Conservation (phyloP, 2,888 invertebrate species). For the Punctoribates punctum region DNA sequence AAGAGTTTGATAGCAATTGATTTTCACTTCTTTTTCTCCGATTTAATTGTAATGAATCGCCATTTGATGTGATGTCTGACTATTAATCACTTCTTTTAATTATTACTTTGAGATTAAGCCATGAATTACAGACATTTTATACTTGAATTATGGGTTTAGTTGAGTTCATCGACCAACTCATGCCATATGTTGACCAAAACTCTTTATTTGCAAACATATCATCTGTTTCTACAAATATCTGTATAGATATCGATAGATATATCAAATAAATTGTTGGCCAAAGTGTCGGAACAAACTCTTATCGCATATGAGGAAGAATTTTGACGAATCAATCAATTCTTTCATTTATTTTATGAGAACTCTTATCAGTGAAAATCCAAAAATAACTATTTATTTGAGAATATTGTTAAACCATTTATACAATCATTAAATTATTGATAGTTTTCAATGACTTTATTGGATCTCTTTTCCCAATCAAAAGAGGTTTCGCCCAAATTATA, state of each 20-base stretch:
- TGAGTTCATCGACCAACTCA: conserved; percentile 29
- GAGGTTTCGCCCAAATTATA: no score
- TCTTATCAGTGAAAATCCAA: no score
- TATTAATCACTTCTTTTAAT: no score
- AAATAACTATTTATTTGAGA: no score
- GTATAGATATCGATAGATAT: conserved; percentile 10
- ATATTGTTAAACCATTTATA: no score
- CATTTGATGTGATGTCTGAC: no score
- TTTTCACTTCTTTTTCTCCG: not conserved
- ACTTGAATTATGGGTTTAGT: not conserved
- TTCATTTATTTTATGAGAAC: not conserved
- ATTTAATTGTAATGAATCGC: not conserved
- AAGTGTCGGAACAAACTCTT: conserved; percentile 22
- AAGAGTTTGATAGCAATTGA: not conserved
- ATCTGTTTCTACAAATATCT: no score
- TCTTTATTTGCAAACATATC: conserved; percentile 28
- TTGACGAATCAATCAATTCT: not conserved
- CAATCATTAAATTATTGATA: no score
- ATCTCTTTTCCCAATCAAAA: no score
- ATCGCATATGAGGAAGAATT: conserved; percentile 6
- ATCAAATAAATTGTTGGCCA: conserved; percentile 28
- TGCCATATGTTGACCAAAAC: conserved; percentile 33
- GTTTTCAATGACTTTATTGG: no score
- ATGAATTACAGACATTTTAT: not conserved
- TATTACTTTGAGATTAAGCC: not conserved